Evolutionary conservation across 1,140 invertebrate species (phyloP).

Genomic region (Drosophila sproati): DNA sequence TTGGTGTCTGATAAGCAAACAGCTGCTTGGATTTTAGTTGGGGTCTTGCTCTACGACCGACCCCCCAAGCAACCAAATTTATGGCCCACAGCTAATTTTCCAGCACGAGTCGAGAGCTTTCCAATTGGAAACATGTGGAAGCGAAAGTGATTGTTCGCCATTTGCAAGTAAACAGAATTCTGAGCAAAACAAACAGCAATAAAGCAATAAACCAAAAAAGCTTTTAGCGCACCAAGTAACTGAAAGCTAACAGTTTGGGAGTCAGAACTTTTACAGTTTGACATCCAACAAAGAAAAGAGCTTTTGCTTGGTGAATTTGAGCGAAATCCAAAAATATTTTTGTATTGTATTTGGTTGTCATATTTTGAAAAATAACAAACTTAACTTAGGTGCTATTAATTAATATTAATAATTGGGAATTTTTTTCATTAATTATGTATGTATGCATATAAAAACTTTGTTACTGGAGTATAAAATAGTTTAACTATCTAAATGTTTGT

Average conservation of each 20-base stretch:
- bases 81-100: slow-evolving; percentile 23
- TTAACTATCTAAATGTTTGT: slow-evolving; percentile 72
- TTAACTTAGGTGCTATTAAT: slow-evolving; percentile 77
- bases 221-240: background rate
- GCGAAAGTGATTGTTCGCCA: background rate
- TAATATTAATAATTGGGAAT: slow-evolving; percentile 54
- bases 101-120: slow-evolving; percentile 51
- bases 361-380: slow-evolving; percentile 80
- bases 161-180: slow-evolving; percentile 63
- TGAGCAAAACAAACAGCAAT: slow-evolving; percentile 58
- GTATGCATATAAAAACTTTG: slow-evolving; percentile 63
- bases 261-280: slow-evolving; percentile 4
- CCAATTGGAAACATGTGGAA: slow-evolving; percentile 22
- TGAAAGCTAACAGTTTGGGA: slow-evolving; percentile 15
- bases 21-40: slow-evolving; percentile 12
- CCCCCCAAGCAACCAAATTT: background rate
- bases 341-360: slow-evolving; percentile 63
- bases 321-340: slow-evolving; percentile 78
- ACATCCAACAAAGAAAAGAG: slow-evolving; percentile 14
- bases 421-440: slow-evolving; percentile 27
- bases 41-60: slow-evolving; percentile 29
- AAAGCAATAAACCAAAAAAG: background rate
- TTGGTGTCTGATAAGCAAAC: slow-evolving; percentile 36
- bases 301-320: slow-evolving; percentile 41
- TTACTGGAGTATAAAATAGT: slow-evolving; percentile 74